Evolutionary conservation across 2,888 invertebrate genomes (phyloP).

Genomic region (Ophioninae sp.): DNA sequence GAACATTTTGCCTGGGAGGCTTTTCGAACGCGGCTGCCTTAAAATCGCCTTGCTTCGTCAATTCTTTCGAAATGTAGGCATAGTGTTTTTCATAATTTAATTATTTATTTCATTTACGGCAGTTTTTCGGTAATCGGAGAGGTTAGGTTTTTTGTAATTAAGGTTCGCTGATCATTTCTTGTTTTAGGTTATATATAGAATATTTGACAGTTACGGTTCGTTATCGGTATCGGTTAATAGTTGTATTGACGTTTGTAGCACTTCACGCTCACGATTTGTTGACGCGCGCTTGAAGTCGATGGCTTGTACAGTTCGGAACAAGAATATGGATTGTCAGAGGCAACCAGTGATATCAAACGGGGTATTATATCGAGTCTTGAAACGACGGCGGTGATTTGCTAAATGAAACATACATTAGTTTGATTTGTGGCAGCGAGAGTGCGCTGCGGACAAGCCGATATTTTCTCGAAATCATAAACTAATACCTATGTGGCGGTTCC

Average conservation of each 20-base stretch:
- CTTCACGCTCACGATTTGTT: neutral
- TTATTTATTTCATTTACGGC: neutral
- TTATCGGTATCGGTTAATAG: neutral
- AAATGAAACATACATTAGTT: too few relatives aligned
- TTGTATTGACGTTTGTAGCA: neutral
- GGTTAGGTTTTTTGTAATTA: neutral
- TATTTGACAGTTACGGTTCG: neutral
- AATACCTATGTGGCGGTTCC: too few relatives aligned
- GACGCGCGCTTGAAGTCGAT: too few relatives aligned
- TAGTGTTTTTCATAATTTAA: neutral
- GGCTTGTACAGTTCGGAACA: too few relatives aligned
- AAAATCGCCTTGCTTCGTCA: neutral
- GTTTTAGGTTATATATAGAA: neutral
- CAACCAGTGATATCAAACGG: too few relatives aligned
- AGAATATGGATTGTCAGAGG: too few relatives aligned
- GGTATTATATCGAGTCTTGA: too few relatives aligned
- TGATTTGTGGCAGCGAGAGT: too few relatives aligned
- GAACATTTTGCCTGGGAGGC: conserved; percentile 71
- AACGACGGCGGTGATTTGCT: too few relatives aligned
- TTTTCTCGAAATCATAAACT: too few relatives aligned
- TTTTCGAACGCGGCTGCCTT: neutral
- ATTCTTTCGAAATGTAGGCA: neutral
- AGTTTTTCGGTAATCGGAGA: neutral
- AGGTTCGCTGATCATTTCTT: neutral
- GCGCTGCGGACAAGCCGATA: too few relatives aligned